phyloP scores from a whole-genome alignment of 1,140 invertebrate genomes.

The Drosophila tristis region DNA sequence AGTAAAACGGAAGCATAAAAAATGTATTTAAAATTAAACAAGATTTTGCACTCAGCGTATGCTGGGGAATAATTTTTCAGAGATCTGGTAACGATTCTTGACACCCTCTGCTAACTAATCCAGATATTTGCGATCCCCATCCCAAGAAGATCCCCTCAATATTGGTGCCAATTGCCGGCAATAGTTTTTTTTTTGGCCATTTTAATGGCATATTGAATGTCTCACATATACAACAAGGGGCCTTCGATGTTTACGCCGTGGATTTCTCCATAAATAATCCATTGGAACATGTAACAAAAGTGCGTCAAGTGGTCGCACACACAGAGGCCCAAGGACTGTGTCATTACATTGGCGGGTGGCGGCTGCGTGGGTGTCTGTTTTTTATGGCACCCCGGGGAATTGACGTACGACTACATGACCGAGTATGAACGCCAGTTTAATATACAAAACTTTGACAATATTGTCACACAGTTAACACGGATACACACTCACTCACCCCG shows the following conservation, averaged over 20 bases:
- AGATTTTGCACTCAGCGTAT: conserved; percentile 35
- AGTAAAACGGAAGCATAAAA: conserved; percentile 47
- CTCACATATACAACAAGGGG: conserved; percentile 51
- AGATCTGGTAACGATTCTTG: neutral
- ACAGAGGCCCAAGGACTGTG: conserved; percentile 22
- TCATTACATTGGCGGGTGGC: conserved; percentile 45
- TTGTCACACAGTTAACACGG: conserved; percentile 57
- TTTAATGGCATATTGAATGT: conserved; percentile 57
- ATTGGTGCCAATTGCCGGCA: conserved; percentile 25
- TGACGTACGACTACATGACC: conserved; percentile 46
- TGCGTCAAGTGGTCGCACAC: conserved; percentile 47
- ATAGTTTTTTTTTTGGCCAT: conserved; percentile 22
- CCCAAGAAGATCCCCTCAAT: too few relatives aligned
- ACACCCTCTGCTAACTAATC: too few relatives aligned
- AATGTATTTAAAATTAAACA: conserved; percentile 20
- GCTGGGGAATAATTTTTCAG: too few relatives aligned
- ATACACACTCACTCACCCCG: conserved; percentile 8
- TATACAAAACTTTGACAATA: conserved; percentile 74
- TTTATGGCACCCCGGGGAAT: conserved; percentile 73
- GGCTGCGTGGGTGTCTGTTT: conserved; percentile 47
- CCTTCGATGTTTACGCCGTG: conserved; percentile 56
- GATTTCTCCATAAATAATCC: conserved; percentile 71
- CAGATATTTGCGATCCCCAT: too few relatives aligned
- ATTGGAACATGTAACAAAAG: conserved; percentile 60
- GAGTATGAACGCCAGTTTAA: conserved; percentile 70